Conservation (phyloP, 2,113 vertebrate genomes). For the Stigmatopora nigra region DNA sequence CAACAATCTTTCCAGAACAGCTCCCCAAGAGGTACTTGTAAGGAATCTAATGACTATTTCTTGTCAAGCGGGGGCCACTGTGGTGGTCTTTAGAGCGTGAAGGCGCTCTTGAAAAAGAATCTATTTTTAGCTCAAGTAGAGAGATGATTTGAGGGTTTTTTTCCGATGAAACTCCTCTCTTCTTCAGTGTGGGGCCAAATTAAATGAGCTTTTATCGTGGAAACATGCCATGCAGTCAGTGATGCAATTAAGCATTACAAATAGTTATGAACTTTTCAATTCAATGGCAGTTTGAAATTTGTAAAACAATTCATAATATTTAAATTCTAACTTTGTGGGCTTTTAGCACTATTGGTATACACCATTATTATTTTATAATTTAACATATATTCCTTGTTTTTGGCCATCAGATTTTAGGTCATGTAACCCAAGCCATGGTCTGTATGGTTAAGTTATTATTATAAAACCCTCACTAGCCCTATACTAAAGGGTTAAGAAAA, state of each 20-base stretch:
- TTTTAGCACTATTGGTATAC: no score
- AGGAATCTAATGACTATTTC: slow-evolving; percentile 34
- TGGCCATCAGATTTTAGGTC: no score
- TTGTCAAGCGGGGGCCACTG: slow-evolving; percentile 29
- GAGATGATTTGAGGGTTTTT: slow-evolving; percentile 58
- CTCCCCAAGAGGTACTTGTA: slow-evolving; percentile 12
- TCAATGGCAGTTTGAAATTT: no score
- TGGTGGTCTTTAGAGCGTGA: slow-evolving; percentile 40
- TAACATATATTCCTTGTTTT: no score
- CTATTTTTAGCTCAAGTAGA: slow-evolving; percentile 59
- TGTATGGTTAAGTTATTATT: no score
- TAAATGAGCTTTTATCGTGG: slow-evolving; percentile 60
- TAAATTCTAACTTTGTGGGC: no score
- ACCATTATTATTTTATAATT: no score
- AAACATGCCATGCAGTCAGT: slow-evolving; percentile 52
- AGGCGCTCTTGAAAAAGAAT: slow-evolving; percentile 38
- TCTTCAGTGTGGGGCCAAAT: slow-evolving; percentile 51
- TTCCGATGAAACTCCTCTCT: slow-evolving; percentile 41
- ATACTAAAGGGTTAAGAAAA: no score
- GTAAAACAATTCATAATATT: no score
- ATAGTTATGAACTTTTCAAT: background rate
- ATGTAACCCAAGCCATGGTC: no score
- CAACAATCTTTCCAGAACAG: background rate
- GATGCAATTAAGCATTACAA: slow-evolving; percentile 63
- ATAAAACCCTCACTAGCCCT: no score